phyloP scores from a whole-genome alignment of 2,797 vertebrate species.

The Gadopsis bispinosus region DNA sequence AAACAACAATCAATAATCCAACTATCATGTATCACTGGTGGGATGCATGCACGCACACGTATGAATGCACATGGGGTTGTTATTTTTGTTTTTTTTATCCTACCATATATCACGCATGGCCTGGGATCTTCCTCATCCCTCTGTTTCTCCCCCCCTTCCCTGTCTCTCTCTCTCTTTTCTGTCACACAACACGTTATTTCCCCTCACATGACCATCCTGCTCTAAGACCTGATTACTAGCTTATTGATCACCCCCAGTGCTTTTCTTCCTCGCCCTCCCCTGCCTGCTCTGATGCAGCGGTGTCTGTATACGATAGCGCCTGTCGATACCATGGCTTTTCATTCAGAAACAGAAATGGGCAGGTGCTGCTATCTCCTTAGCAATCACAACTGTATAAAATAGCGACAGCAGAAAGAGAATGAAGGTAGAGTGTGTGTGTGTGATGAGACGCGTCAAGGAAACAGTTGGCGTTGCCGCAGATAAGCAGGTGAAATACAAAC shows the following conservation, averaged over 20 bases:
- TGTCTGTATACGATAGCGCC: conserved; percentile 32
- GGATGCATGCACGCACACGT: conserved; percentile 3
- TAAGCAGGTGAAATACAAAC: conserved; percentile 59
- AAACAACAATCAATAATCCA: conserved; percentile 67
- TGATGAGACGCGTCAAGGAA: conserved; percentile 35
- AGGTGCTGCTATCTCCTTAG: conserved; percentile 46
- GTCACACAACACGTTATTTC: conserved; percentile 35
- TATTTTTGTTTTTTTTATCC: conserved; percentile 8
- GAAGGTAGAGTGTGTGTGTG: neutral
- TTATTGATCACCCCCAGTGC: conserved; percentile 63
- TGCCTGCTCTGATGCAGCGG: conserved; percentile 18
- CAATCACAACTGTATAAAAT: conserved; percentile 52
- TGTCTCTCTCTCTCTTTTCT: neutral
- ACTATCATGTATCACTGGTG: conserved; percentile 34
- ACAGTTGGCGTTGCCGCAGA: conserved; percentile 37
- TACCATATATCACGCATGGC: conserved; percentile 13
- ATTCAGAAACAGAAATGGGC: conserved; percentile 55
- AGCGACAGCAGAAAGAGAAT: conserved; percentile 22
- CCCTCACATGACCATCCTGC: conserved; percentile 43
- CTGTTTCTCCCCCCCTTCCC: neutral
- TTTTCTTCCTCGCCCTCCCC: conserved; percentile 26
- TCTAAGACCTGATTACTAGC: conserved; percentile 60
- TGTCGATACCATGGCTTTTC: conserved; percentile 60
- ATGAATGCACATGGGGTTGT: conserved; percentile 10
- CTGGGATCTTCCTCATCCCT: neutral